Evolutionary conservation across 2,888 invertebrate genomes (phyloP).

Genomic region (Agrotis exclamationis): DNA sequence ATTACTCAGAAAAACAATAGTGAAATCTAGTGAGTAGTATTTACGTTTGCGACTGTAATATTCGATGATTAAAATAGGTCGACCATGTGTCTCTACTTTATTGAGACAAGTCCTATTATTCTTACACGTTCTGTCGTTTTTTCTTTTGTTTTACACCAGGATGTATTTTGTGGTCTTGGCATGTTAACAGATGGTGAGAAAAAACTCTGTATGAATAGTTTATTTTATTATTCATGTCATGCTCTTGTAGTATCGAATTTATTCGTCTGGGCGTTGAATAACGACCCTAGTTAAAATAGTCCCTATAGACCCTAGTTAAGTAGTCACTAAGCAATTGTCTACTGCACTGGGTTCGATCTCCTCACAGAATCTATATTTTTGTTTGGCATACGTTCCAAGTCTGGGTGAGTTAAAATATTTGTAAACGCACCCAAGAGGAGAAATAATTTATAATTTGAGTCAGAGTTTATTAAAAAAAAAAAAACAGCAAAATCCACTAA

Average conservation of each 20-base stretch:
- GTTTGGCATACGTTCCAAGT: too few relatives aligned
- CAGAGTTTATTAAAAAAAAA: too few relatives aligned
- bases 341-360: too few relatives aligned
- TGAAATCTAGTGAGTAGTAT: too few relatives aligned
- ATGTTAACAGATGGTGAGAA: slow-evolving; percentile 17
- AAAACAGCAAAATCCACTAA: neutral
- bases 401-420: too few relatives aligned
- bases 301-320: neutral
- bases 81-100: slow-evolving; percentile 30
- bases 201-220: neutral
- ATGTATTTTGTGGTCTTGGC: slow-evolving; percentile 1
- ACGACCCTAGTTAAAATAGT: neutral
- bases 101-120: slow-evolving; percentile 20
- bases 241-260: slow-evolving; percentile 27
- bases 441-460: too few relatives aligned
- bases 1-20: too few relatives aligned
- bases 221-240: slow-evolving; percentile 37
- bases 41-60: neutral
- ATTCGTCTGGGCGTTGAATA: slow-evolving; percentile 8
- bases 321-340: too few relatives aligned
- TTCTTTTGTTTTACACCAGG: slow-evolving; percentile 14
- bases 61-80: slow-evolving; percentile 25
- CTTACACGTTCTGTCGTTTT: slow-evolving; percentile 13
- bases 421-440: too few relatives aligned
- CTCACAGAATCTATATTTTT: too few relatives aligned